Conservation (phyloP, 2,888 invertebrate genomes). For the Serripes groenlandicus region DNA sequence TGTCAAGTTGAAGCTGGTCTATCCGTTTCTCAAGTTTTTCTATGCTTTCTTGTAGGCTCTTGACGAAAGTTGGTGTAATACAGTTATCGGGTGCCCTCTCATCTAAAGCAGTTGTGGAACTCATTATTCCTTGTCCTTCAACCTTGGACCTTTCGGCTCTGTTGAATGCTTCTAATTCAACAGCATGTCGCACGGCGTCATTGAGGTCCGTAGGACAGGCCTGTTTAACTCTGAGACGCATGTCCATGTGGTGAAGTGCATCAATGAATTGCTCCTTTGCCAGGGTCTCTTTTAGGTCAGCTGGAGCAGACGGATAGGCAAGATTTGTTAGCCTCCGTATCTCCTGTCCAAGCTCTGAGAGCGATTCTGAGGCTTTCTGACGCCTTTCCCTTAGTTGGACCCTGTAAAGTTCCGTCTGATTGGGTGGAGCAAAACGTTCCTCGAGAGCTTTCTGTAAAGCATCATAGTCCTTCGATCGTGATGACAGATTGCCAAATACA, state of each 20-base stretch:
- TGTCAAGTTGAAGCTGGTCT: not conserved
- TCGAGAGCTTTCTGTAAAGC: not conserved
- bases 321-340: not conserved
- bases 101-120: not conserved
- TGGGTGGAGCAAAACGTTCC: slow-evolving; percentile 3
- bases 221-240: not conserved
- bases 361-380: not conserved
- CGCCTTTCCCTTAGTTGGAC: not conserved
- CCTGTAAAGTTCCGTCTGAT: slow-evolving; percentile 9
- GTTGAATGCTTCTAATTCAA: not conserved
- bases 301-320: not conserved
- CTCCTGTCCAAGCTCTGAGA: slow-evolving; percentile 1
- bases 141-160: not conserved
- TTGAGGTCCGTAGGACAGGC: not conserved
- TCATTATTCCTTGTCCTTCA: not conserved
- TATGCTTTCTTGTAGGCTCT: not conserved
- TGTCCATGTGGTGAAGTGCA: not conserved
- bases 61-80: not conserved
- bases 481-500: not conserved
- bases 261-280: slow-evolving; percentile 5
- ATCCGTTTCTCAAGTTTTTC: not conserved
- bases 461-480: not conserved
- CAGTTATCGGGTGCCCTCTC: not conserved
- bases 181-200: not conserved
- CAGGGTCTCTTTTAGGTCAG: not conserved